Evolutionary conservation across 2,888 invertebrate species (phyloP), one percentile per base, ranked within the genome.

Genomic region (Ennomos quercinarius): DNA sequence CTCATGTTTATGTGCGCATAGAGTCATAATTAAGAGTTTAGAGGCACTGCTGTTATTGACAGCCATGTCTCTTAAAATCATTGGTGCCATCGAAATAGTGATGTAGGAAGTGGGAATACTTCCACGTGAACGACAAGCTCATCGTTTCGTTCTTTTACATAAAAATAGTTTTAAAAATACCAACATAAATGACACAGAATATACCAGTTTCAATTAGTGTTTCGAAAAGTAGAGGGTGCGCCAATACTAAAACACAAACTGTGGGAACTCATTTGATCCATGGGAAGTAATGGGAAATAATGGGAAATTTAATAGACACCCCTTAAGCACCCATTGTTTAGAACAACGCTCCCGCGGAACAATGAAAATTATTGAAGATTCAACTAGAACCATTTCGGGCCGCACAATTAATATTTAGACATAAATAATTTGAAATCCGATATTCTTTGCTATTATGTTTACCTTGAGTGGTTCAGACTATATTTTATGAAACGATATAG

Each of bases 351-450:
- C 61, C 56, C 59, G 48, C 50, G 58, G 66, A 65, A 78, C 72
- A 72, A 74, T 73, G 59, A 66, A 69, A 70, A 68, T 17, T 61
- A 61, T 55, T 17, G 3, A 55, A 67, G 62, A 61, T 61, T 44
- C 46, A 61, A 70, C 61, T 62, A 60, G 49, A 61, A 51, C 61
- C 50, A 58, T 65, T 61, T 46, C 42, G 68, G 71, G 75, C n/a
- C n/a, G n/a, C n/a, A n/a, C n/a, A n/a, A n/a, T n/a, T n/a, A n/a
- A n/a, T n/a, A n/a, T n/a, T n/a, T n/a, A n/a, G 71, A 56, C 74
- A 84, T 91, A 85, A 87, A 88, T 41, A 13, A 36, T 50, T 36
- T 10, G 9, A 36, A 27, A 47, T n/a, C n/a, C 12, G 37, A 41
- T 13, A 41, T 4, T 39, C 27, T n/a, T n/a, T n/a, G n/a, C n/a